A percentile compares a stretch with the other conserved stretches of the same genome.
Evolutionary conservation across 2,113 vertebrate species (phyloP).

Genomic region (Narcine bancroftii): DNA sequence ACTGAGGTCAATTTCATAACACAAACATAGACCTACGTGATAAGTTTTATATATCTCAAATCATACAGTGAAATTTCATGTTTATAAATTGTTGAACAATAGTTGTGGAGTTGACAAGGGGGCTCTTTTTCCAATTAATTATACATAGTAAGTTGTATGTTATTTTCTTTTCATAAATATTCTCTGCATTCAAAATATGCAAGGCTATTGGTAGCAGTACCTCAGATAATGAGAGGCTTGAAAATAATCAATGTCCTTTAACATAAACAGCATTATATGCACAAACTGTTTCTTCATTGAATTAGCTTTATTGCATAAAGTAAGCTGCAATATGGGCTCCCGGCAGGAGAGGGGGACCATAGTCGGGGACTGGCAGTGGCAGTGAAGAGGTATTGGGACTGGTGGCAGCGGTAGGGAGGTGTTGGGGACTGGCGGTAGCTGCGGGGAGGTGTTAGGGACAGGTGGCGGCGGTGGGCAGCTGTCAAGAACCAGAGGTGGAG

Average conservation of each 20-base stretch:
- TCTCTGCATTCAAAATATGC: neutral
- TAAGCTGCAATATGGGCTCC: no score
- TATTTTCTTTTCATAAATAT: neutral
- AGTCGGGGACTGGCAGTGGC: neutral
- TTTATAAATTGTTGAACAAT: conserved; percentile 14
- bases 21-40: neutral
- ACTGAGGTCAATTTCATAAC: neutral
- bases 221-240: neutral
- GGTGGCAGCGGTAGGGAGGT: no score
- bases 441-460: no score
- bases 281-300: neutral
- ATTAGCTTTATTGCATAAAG: neutral
- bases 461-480: no score
- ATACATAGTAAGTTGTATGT: neutral
- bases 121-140: neutral
- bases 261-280: neutral
- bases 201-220: no score
- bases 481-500: no score
- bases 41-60: neutral
- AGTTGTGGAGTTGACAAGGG: neutral
- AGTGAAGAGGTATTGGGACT: neutral
- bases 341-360: no score
- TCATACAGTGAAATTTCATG: neutral
- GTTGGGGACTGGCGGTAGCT: no score
- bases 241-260: neutral